Evolutionary conservation across 2,113 vertebrate genomes (phyloP), one percentile per base, ranked within the genome.

Genomic region (Echinops telfairi): DNA sequence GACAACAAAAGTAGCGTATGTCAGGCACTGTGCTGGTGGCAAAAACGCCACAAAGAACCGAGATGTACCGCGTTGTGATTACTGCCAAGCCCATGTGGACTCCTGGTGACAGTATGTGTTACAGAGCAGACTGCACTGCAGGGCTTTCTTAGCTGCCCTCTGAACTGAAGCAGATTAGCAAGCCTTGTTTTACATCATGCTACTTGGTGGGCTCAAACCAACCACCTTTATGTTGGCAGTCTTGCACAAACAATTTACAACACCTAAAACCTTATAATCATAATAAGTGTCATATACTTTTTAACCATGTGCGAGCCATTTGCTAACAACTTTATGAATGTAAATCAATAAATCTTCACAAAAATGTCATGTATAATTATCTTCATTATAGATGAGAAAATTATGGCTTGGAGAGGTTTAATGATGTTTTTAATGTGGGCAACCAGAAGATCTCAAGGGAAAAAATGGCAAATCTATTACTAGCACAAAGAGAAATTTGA

Each of bases 281-380:
- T 53, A 53, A 53, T 53, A 14, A 53, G 10, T 11, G 10, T 53
- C 47, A 53, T 53, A 53, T 53, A 53, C 7, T 53, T 53, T 53
- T 53, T 53, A 14, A 53, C 12, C 12, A 14, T 53, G 47, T 53
- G 47, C 47, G 2, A 10, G 9, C 47, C 47, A 53, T 53, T 2
- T 53, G 47, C 47, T 53, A 53, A 53, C 47, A 53, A 53, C 47
- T 83, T 76, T 15, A 73, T 70, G 8, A 0, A 85, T 71, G 57
- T 57, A 53, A 71, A 38, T 79, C 38, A 82, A 73, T 86, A 58
- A 84, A 81, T 20, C 20, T 77, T 93, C 20, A 58, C 12, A 93
- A 53, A 1, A 70, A 29, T 64, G 85, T 11, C 58, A 40, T 85
- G 10, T n/a, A 29, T 3, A 62, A 62, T 62, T 66, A 3, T 27